A percentile compares a stretch with the other conserved stretches of the same genome.
Conservation (phyloP, 2,888 invertebrate species). For the Parnassius mnemosyne region DNA sequence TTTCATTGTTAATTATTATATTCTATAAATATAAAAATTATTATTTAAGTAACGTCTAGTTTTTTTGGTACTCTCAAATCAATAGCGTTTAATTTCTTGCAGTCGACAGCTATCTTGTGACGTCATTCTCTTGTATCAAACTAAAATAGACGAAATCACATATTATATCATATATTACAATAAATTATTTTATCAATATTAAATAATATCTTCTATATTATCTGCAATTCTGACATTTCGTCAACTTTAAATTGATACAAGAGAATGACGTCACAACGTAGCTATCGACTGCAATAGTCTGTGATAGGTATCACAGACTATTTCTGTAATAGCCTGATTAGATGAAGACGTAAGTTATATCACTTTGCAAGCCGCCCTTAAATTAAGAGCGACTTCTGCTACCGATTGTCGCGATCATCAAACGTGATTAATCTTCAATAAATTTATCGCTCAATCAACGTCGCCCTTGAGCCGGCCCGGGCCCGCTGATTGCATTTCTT, state of each 20-base stretch:
- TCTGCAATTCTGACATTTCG: not conserved
- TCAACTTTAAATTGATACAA: not conserved
- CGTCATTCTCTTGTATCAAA: too few species aligned
- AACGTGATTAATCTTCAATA: conserved; percentile 70
- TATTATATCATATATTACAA: too few species aligned
- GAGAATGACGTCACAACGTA: not conserved
- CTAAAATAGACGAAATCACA: too few species aligned
- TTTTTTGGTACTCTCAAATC: too few species aligned
- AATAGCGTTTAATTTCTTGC: too few species aligned
- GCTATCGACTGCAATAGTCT: not conserved
- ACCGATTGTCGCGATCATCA: conserved; percentile 67
- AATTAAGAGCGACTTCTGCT: conserved; percentile 50
- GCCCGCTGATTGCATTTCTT: conserved; percentile 77
- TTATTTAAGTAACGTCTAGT: too few species aligned
- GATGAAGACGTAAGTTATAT: conserved; percentile 19
- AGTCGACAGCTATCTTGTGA: too few species aligned
- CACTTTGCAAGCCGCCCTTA: conserved; percentile 27
- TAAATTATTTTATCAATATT: too few species aligned
- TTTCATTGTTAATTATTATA: not conserved
- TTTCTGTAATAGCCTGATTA: not conserved
- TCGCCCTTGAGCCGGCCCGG: conserved; percentile 45
- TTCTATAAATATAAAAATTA: too few species aligned
- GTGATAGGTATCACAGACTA: too few species aligned
- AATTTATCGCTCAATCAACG: conserved; percentile 73
- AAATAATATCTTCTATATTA: too few species aligned